phyloP scores from a whole-genome alignment of 1,140 invertebrate genomes.

The Frieseomelitta varia region DNA sequence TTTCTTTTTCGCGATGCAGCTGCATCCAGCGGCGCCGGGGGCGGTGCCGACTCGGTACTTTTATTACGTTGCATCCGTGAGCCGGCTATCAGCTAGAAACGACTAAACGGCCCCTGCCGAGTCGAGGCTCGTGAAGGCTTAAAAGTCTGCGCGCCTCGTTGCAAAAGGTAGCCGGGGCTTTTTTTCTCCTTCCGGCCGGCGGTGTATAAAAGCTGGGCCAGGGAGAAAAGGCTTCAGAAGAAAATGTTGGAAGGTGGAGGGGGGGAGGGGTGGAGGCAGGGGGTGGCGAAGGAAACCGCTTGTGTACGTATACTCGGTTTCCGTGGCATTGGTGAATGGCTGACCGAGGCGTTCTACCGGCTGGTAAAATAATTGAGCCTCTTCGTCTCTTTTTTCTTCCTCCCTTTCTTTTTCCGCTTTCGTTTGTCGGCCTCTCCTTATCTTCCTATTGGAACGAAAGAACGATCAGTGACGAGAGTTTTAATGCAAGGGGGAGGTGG shows the following conservation, averaged over 20 bases:
- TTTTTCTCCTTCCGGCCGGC: background rate
- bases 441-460: no score
- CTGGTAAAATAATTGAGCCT: conserved; percentile 1
- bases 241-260: background rate
- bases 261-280: background rate
- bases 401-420: background rate
- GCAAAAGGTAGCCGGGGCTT: conserved; percentile 7
- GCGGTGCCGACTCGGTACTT: conserved; percentile 21
- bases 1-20: conserved; percentile 43
- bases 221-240: conserved; percentile 15
- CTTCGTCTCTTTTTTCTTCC: background rate
- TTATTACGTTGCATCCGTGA: conserved; percentile 46
- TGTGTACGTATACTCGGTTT: background rate
- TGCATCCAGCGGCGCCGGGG: conserved; percentile 18
- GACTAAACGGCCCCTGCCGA: conserved; percentile 21
- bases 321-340: background rate
- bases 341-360: background rate
- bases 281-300: background rate
- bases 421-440: background rate
- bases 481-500: no score
- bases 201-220: background rate
- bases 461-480: background rate
- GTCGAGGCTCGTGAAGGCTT: conserved; percentile 32
- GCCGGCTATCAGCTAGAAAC: conserved; percentile 42
- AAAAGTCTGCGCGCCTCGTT: conserved; percentile 18